Evolutionary conservation across 1,140 invertebrate genomes (phyloP), one percentile per base, ranked within the genome.

Genomic region (Eulimnadia texana): DNA sequence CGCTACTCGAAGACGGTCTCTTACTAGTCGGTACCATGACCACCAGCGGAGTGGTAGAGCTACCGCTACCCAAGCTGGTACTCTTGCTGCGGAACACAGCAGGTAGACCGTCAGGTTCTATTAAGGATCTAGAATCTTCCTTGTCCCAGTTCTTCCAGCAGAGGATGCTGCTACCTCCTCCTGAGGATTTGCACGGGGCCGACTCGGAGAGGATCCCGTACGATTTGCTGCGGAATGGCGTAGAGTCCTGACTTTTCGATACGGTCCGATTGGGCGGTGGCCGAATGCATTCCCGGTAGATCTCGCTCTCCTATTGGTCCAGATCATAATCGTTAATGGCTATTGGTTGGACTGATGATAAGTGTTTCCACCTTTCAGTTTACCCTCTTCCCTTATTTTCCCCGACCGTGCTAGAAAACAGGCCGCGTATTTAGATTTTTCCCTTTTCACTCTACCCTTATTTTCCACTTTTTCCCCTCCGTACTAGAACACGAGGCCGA

Each of bases 261-360:
- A 84, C 79, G 42, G 83, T 85, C 67, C 80, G 78, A 67, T 86
- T 86, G 20, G 84, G 84, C 24, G 84, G 83, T 60, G 83, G 79
- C 65, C 81, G 76, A 64, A 86, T 80, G 66, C 81, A 82, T 69
- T 82, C 80, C 68, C 82, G 80, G 70, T 82, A 81, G 58, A 82
- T 82, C 70, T 84, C 80, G 66, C 79, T 79, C 71, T 83, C 78
- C 78, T 42, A 9, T 42, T 42, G n/a, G n/a, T 42, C 6, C 33
- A 42, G 16, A 42, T 42, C 33, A 42, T 16, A 42, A 42, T 42
- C 33, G 33, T 42, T 42, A 42, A 42, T 42, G 33, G 6, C 33
- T 6, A 42, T n/a, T n/a, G n/a, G 33, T 9, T 42, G 6, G 33
- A 42, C 33, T 42, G n/a, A n/a, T n/a, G n/a, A n/a, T n/a, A n/a